A percentile compares a stretch with the other conserved stretches of the same genome.
Conservation (phyloP, 1,140 invertebrate species). For the Nasonia giraulti region DNA sequence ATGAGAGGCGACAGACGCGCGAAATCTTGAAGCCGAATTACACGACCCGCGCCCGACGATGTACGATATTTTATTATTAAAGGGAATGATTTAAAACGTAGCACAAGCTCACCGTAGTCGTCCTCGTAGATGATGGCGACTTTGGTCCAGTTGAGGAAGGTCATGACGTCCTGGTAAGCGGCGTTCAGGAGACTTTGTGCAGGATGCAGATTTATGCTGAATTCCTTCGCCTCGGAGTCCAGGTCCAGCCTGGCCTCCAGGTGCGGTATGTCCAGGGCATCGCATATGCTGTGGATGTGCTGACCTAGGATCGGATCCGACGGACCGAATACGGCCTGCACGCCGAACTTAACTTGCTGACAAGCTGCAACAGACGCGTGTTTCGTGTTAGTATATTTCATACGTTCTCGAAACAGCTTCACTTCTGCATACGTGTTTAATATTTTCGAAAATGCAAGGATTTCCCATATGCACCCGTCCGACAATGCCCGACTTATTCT, state of each 20-base stretch:
- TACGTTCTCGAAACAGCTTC: too few species aligned
- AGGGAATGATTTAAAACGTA: constrained; percentile 4
- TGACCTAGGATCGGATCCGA: constrained; percentile 78
- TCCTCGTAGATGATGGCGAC: constrained; percentile 85
- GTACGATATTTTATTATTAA: neutral
- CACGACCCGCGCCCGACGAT: neutral
- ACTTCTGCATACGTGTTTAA: neutral
- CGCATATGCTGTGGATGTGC: constrained; percentile 83
- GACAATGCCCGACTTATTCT: neutral
- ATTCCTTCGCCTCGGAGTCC: constrained; percentile 74
- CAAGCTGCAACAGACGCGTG: constrained; percentile 74
- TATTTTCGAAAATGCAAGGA: neutral
- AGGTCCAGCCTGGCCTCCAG: constrained; percentile 79
- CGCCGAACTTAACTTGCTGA: constrained; percentile 78
- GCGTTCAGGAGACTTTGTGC: constrained; percentile 79
- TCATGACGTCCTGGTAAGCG: constrained; percentile 81
- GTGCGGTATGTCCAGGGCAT: constrained; percentile 83
- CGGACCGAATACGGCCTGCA: constrained; percentile 81
- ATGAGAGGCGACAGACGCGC: neutral
- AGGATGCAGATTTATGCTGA: constrained; percentile 83
- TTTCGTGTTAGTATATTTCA: too few species aligned
- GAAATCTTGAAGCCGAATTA: neutral
- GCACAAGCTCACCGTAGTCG: constrained; percentile 77
- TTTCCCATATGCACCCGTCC: neutral
- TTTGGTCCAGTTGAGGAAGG: constrained; percentile 82